Conservation (phyloP, 2,113 vertebrate species). For the Ondatra zibethicus region DNA sequence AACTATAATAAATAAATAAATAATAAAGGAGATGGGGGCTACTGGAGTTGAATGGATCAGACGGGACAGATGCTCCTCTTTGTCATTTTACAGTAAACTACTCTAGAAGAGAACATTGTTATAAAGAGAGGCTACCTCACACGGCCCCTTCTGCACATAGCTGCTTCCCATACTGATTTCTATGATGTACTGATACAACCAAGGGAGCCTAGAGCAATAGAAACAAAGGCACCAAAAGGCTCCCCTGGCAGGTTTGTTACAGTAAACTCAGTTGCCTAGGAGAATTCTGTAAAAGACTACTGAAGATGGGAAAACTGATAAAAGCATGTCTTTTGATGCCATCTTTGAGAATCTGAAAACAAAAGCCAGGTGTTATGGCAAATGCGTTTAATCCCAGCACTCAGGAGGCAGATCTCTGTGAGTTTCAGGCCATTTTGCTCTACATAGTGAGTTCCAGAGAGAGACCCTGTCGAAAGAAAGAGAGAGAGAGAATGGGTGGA, state of each 20-base stretch:
- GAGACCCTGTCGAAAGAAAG: background rate
- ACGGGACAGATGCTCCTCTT: background rate
- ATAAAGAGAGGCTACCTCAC: background rate
- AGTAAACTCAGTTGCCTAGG: background rate
- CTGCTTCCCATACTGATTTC: background rate
- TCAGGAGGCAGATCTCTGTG: background rate
- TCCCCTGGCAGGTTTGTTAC: background rate
- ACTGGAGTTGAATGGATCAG: background rate
- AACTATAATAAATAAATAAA: background rate
- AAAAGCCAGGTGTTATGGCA: background rate
- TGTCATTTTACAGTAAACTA: background rate
- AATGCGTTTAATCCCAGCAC: background rate
- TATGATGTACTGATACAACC: background rate
- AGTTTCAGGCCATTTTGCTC: background rate
- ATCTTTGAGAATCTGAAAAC: slow-evolving; percentile 5
- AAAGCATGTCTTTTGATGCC: background rate
- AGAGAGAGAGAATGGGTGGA: accelerated
- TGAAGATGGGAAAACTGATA: background rate
- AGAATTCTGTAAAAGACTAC: background rate
- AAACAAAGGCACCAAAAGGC: background rate
- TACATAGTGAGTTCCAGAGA: background rate
- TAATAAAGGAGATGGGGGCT: too few relatives aligned
- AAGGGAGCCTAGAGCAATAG: background rate
- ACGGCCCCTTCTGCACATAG: background rate
- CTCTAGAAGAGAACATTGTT: background rate